Base-by-base conservation (phyloP, 2,888 invertebrate species). In the Hanleya hanleyi region DNA sequence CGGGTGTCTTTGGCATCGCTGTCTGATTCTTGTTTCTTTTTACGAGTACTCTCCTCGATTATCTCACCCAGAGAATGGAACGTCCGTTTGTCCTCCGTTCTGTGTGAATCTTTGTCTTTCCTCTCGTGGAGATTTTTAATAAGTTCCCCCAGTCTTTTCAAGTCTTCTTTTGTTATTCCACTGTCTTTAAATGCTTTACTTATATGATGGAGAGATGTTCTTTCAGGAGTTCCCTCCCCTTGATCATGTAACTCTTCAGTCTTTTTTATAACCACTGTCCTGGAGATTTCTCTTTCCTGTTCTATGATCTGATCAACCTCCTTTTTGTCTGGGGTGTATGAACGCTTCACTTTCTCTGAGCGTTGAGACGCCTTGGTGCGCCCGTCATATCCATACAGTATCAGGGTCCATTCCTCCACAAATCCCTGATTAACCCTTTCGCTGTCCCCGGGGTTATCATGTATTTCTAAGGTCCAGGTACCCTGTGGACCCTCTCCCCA, bases 401-500 rank as follows among this genome's bases (percentile, higher is more conserved):
- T 62, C 41, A 81, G 65, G 12, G 57, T 71, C 74, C 78, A 78
- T 15, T 77, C 66, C 4, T 65, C 32, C 4, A 81, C 26, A 22
- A 65, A 36, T 1, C 79, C 77, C 3, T 33, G 15, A 38, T 69
- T 76, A 5, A 32, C 41, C 38, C 49, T 50, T 22, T 64, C 51
- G 6, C 37, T 22, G 0, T 67, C 41, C 6, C 71, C 74, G 15
- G 79, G 75, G 35, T 76, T 81, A 70, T 87, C 81, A 69, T 79
- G 77, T 6, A 90, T 81, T 49, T 79, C 76, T 1, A 89, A 72
- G 7, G 74, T 81, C 90, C 90, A 90, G 15, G 62, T 75, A 1
- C 90, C 90, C 0, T 35, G 32, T 1, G 89, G 86, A 65, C 82
- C 72, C 71, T 90, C 90, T 35, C 84, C 87, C 89, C 89, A 90